A percentile compares a stretch with the other conserved stretches of the same genome.
Evolutionary conservation across 2,797 vertebrate genomes (phyloP).

Genomic region (Gallinago solitaria): DNA sequence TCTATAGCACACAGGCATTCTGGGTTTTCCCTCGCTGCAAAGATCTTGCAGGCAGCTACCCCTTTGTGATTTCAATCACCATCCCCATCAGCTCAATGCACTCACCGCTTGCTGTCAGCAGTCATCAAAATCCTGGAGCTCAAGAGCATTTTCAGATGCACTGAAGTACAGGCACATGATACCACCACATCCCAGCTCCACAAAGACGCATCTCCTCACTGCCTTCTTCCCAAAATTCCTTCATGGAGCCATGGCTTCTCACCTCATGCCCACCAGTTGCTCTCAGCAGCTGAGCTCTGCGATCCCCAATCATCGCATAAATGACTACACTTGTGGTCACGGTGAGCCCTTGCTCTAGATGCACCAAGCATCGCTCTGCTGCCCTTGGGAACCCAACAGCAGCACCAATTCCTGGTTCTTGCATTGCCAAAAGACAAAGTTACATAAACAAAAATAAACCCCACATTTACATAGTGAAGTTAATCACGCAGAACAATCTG

Average conservation of each 20-base stretch:
- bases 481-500: background rate
- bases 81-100: background rate
- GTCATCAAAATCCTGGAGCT: background rate
- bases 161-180: accelerated
- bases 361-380: background rate
- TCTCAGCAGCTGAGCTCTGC: background rate
- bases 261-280: background rate
- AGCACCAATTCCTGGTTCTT: background rate
- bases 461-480: background rate
- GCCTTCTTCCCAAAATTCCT: background rate
- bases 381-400: background rate
- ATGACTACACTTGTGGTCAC: background rate
- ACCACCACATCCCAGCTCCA: background rate
- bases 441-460: background rate
- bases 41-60: background rate
- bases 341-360: background rate
- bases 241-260: background rate
- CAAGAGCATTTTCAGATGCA: background rate
- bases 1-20: background rate
- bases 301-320: background rate
- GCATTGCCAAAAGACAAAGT: background rate
- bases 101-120: background rate
- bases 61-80: background rate
- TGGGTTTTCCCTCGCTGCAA: background rate
- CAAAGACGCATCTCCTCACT: accelerated